Evolutionary conservation across 2,888 invertebrate species (phyloP).

Genomic region (Heliconius charithonia): DNA sequence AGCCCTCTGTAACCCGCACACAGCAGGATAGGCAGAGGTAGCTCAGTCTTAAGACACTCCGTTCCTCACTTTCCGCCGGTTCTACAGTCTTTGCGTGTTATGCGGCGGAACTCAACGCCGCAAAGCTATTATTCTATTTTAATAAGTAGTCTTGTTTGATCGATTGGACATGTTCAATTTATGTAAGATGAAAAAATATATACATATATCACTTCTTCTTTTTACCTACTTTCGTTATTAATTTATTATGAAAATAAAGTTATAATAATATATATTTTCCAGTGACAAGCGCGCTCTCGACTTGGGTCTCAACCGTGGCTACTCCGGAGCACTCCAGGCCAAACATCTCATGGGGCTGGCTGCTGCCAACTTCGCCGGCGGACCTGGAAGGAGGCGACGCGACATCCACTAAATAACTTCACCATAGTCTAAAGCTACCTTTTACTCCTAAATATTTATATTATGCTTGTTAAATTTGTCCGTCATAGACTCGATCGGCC

Average conservation of each 20-base stretch:
- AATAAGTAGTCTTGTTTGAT: too few relatives aligned
- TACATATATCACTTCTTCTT: too few relatives aligned
- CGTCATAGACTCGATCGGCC: constrained; percentile 43
- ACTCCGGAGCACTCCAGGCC: constrained; percentile 94
- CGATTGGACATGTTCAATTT: too few relatives aligned
- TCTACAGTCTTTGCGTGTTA: too few relatives aligned
- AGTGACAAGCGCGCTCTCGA: constrained; percentile 95
- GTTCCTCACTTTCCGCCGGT: too few relatives aligned
- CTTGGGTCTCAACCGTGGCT: constrained; percentile 93
- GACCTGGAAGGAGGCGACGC: constrained; percentile 94
- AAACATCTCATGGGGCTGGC: constrained; percentile 96
- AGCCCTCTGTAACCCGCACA: too few relatives aligned
- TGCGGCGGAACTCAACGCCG: too few relatives aligned
- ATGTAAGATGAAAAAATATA: too few relatives aligned
- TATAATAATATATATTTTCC: constrained; percentile 54
- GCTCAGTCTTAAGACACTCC: too few relatives aligned
- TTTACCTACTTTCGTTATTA: not conserved
- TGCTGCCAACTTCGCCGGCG: constrained; percentile 94
- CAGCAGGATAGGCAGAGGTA: too few relatives aligned
- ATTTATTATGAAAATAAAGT: not conserved
- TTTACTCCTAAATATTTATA: constrained; percentile 37
- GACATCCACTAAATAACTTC: constrained; percentile 67
- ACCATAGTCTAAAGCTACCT: constrained; percentile 37
- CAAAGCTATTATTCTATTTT: too few relatives aligned
- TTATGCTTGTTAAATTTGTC: constrained; percentile 41